phyloP scores from a whole-genome alignment of 2,797 vertebrate species.

The Pseudocheirus occidentalis region DNA sequence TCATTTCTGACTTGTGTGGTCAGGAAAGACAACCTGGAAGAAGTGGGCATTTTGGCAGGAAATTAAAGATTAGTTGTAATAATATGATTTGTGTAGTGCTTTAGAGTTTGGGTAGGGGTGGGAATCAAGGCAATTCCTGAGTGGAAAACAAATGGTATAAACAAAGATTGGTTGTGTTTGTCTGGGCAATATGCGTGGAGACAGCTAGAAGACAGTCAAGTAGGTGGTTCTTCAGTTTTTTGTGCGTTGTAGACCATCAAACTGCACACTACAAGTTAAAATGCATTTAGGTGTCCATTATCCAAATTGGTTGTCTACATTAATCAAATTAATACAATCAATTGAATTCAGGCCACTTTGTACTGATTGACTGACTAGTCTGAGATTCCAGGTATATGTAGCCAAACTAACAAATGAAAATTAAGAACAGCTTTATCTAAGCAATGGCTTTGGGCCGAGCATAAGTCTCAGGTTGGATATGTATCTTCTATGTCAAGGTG shows the following conservation, averaged over 20 bases:
- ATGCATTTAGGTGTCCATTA: constrained; percentile 25
- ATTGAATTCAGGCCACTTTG: neutral
- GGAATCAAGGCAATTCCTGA: neutral
- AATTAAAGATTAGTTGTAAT: neutral
- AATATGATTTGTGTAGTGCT: neutral
- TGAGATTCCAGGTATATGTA: neutral
- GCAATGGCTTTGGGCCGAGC: neutral
- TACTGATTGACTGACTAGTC: neutral
- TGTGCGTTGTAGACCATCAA: neutral
- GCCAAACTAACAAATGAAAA: neutral
- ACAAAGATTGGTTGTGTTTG: neutral
- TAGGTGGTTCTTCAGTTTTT: neutral
- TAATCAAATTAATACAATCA: neutral
- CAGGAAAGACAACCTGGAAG: neutral
- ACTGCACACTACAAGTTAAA: neutral
- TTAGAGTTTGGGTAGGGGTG: neutral
- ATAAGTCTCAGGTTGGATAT: neutral
- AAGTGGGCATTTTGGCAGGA: neutral
- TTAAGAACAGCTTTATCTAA: neutral
- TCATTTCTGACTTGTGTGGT: neutral
- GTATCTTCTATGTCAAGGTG: neutral
- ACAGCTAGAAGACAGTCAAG: neutral
- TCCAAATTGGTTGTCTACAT: neutral
- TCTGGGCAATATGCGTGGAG: neutral
- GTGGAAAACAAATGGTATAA: neutral